A percentile compares a stretch with the other conserved stretches of the same genome.
phyloP scores from a whole-genome alignment of 1,140 invertebrate species.

The Drosophila pectinifera region DNA sequence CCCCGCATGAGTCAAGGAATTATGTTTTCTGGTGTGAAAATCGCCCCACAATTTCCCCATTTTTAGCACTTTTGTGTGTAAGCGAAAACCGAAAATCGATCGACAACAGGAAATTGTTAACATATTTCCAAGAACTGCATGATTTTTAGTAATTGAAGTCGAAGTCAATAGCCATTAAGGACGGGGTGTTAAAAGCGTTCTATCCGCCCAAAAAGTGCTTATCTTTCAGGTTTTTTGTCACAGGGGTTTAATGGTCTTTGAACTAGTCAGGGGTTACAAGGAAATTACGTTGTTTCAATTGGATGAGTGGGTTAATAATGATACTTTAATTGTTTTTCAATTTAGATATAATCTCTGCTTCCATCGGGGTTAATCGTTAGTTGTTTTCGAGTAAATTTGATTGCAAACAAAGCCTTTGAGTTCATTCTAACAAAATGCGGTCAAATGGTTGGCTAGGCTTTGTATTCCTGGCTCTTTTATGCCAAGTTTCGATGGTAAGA shows the following conservation, averaged over 20 bases:
- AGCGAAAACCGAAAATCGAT: constrained; percentile 57
- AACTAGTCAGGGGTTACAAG: constrained; percentile 22
- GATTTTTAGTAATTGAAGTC: constrained; percentile 23
- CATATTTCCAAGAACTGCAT: constrained; percentile 64
- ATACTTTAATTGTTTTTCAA: constrained; percentile 16
- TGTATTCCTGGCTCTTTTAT: background rate
- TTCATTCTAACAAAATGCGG: constrained; percentile 1
- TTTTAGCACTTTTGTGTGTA: constrained; percentile 49
- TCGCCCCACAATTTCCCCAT: constrained; percentile 49
- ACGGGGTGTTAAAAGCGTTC: constrained; percentile 41
- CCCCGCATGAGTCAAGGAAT: constrained; percentile 67
- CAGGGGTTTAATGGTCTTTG: constrained; percentile 43
- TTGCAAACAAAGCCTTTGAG: background rate
- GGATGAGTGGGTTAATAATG: constrained; percentile 2
- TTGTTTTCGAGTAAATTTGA: background rate
- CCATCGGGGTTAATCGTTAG: constrained; percentile 3
- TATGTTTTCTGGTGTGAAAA: constrained; percentile 71
- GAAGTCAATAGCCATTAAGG: constrained; percentile 65
- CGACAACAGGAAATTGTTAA: constrained; percentile 77
- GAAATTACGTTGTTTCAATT: constrained; percentile 14
- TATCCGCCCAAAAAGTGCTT: constrained; percentile 7
- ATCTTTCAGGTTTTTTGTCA: constrained; percentile 5
- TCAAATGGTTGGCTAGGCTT: background rate
- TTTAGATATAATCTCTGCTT: background rate
- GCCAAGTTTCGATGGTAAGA: constrained; percentile 13